Evolutionary conservation across 2,888 invertebrate species (phyloP).

Genomic region (Lasioglossum pauxillum): DNA sequence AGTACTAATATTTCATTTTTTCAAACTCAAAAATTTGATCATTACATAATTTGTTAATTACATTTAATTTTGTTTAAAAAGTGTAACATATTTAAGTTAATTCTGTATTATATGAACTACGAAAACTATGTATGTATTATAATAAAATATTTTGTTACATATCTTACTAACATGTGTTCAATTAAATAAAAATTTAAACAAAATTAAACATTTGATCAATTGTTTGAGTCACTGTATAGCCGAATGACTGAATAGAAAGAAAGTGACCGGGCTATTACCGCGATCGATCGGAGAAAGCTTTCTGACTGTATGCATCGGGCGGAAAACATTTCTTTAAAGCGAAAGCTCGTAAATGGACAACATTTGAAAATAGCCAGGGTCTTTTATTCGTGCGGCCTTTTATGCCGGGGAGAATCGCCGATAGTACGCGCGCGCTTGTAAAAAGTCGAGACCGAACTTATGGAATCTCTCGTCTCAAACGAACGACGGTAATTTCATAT

Average conservation of each 20-base stretch:
- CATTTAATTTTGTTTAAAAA: too few species aligned
- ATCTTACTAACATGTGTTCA: too few species aligned
- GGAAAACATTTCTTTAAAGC: slow-evolving; percentile 4
- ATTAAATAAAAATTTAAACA: too few species aligned
- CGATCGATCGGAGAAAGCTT: background rate
- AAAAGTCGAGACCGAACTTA: slow-evolving; percentile 9
- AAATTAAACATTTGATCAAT: too few species aligned
- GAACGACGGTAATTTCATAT: slow-evolving; percentile 39
- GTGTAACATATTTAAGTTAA: too few species aligned
- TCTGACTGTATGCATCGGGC: background rate
- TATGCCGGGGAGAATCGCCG: background rate
- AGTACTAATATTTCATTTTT: too few species aligned
- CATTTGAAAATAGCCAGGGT: background rate
- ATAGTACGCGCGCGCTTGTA: background rate
- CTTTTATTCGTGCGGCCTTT: background rate
- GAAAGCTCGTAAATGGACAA: slow-evolving; percentile 7
- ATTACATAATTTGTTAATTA: too few species aligned
- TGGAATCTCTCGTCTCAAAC: slow-evolving; percentile 30
- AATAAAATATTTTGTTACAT: too few species aligned
- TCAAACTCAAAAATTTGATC: too few species aligned
- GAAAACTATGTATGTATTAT: too few species aligned
- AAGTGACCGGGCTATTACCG: background rate
- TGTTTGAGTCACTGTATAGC: too few species aligned
- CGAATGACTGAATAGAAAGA: background rate
- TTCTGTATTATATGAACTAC: too few species aligned